Conservation (phyloP, 2,888 invertebrate genomes). For the Tetragnatha montana region DNA sequence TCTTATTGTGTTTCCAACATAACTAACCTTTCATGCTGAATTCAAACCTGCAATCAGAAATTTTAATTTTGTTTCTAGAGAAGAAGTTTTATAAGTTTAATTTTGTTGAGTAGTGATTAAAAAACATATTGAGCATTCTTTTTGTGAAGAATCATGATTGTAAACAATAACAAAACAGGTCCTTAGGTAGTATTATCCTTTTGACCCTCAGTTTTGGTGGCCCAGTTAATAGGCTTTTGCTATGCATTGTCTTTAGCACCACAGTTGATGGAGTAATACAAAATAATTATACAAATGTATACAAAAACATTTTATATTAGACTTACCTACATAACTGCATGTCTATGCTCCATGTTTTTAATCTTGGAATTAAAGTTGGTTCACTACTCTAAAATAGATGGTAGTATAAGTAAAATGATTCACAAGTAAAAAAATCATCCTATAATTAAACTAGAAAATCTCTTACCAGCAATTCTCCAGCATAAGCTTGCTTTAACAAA, state of each 20-base stretch:
- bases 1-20: not conserved
- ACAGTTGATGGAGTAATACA: too few relatives aligned
- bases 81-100: not conserved
- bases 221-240: too few relatives aligned
- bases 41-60: not conserved
- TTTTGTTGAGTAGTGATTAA: conserved; percentile 77
- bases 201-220: too few relatives aligned
- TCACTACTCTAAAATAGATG: conserved; percentile 75
- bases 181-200: too few relatives aligned
- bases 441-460: not conserved
- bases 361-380: conserved; percentile 77
- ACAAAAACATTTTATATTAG: conserved; percentile 72
- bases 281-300: too few relatives aligned
- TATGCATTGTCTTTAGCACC: too few relatives aligned
- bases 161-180: too few relatives aligned
- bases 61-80: too few relatives aligned
- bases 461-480: conserved; percentile 51
- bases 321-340: conserved; percentile 82
- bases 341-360: conserved; percentile 86
- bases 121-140: conserved; percentile 75
- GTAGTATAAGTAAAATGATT: not conserved
- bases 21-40: too few relatives aligned
- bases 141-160: too few relatives aligned
- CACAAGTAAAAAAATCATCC: not conserved
- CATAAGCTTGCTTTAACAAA: conserved; percentile 77